Base-by-base conservation (phyloP, 2,888 invertebrate species). In the Dione vanillae region DNA sequence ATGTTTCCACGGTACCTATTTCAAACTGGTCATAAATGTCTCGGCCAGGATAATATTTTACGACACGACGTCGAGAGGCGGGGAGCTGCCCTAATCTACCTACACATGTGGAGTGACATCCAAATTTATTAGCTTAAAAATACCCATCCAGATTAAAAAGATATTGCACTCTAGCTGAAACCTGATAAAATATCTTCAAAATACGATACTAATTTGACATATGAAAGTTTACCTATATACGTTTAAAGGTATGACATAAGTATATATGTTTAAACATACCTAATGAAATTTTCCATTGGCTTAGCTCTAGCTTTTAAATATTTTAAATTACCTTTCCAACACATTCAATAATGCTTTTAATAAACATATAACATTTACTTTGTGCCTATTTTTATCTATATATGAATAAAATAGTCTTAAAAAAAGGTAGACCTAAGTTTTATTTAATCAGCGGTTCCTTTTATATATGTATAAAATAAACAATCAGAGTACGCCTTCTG, bases 41-140 rank as follows among this genome's bases (percentile, higher is more conserved):
- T 85, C 79, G 77, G 80, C 76, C 91, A 87, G 90, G 91, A 91
- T 91, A 89, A 92, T 92, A 92, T 92, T 93, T 93, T 90, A 93
- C 89, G 90, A 88, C 76, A 82, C 89, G 90, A 88, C 77, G 82
- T 85, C 87, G 90, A 81, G 80, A 75, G 76, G 76, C 78, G 77
- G 59, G 72, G 61, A 75, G 75, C 74, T 77, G 78, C 79, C 83
- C 88, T 89, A 90, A 91, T 92, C 91, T 88, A 84, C 88, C 86
- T 85, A 85, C 89, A 91, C 88, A 89, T 91, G 90, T 89, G 90
- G 84, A 82, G 79, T 89, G 92, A 91, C 92, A 91, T 83, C 87
- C 88, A 89, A 92, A 92, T 92, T 92, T 92, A 92, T 92, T 88
- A 91, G 86, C 90, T 89, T 87, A 88, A 91, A 91, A 91, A 90